Percentiles rank a stretch among this genome's conserved stretches.
phyloP scores from a whole-genome alignment of 2,797 vertebrate species.

The Spinibarbus caldwelli region DNA sequence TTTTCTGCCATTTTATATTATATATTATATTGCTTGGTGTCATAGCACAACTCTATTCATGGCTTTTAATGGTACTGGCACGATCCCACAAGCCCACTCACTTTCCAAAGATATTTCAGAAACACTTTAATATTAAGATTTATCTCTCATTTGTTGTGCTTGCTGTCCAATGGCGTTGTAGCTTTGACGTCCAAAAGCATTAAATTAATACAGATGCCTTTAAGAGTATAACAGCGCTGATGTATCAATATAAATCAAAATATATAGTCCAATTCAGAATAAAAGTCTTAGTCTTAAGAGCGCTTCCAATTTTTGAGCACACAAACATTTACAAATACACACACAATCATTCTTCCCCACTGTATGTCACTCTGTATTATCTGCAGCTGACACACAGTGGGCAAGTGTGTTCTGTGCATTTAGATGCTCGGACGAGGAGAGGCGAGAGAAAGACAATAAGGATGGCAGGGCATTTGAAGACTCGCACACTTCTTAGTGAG shows the following conservation, averaged over 20 bases:
- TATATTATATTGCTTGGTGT: neutral
- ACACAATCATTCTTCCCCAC: neutral
- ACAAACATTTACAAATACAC: conserved; percentile 5
- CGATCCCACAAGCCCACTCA: neutral
- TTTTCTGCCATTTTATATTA: neutral
- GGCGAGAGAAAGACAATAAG: conserved; percentile 32
- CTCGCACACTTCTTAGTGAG: conserved; percentile 18
- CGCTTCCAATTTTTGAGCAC: neutral
- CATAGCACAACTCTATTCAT: neutral
- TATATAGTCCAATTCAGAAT: conserved; percentile 25
- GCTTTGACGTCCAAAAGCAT: conserved; percentile 20
- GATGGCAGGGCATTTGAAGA: conserved; percentile 29
- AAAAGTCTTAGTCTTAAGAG: neutral
- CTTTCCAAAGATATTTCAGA: conserved; percentile 33
- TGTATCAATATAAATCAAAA: conserved; percentile 19
- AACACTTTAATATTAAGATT: conserved; percentile 40
- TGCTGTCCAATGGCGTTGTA: neutral
- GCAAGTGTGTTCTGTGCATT: conserved; percentile 44
- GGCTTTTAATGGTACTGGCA: neutral
- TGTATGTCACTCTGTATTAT: conserved; percentile 52
- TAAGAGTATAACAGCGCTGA: neutral
- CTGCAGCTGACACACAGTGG: conserved; percentile 47
- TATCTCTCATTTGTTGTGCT: conserved; percentile 23
- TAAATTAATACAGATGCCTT: neutral
- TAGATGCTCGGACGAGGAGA: conserved; percentile 25